These are phyloP conservation scores for Nasonovia ribisnigri DNA, from an alignment of 2,888 invertebrate genomes.

Conservation along the genomic window DNA sequence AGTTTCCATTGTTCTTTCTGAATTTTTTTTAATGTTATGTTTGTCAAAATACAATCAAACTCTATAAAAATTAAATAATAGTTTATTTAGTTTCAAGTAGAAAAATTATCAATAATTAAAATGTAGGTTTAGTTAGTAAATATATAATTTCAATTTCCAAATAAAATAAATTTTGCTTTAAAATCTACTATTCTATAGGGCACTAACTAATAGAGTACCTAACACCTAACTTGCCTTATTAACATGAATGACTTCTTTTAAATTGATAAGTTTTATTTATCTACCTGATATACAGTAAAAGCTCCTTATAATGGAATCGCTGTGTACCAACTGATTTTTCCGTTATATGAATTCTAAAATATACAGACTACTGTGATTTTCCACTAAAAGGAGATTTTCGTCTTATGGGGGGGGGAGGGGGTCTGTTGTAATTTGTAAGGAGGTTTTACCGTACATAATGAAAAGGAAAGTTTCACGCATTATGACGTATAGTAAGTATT, in stretches of 20 bases:
- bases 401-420: too few species aligned
- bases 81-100: not conserved
- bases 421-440: too few species aligned
- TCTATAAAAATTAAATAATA: constrained; percentile 71
- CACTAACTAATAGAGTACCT: not conserved
- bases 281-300: not conserved
- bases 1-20: constrained; percentile 81
- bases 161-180: not conserved
- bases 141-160: not conserved
- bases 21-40: constrained; percentile 81
- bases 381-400: too few species aligned
- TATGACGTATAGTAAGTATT: not conserved
- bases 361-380: too few species aligned
- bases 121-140: too few species aligned
- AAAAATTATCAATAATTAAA: too few species aligned
- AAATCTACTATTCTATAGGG: not conserved
- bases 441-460: not conserved
- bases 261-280: not conserved
- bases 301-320: too few species aligned
- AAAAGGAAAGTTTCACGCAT: not conserved
- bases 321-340: too few species aligned
- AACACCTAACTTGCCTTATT: not conserved
- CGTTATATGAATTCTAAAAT: not conserved
- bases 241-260: not conserved
- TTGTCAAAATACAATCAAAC: constrained; percentile 90